phyloP scores from a whole-genome alignment of 1,140 invertebrate genomes.

The Drosophila bipectinata region DNA sequence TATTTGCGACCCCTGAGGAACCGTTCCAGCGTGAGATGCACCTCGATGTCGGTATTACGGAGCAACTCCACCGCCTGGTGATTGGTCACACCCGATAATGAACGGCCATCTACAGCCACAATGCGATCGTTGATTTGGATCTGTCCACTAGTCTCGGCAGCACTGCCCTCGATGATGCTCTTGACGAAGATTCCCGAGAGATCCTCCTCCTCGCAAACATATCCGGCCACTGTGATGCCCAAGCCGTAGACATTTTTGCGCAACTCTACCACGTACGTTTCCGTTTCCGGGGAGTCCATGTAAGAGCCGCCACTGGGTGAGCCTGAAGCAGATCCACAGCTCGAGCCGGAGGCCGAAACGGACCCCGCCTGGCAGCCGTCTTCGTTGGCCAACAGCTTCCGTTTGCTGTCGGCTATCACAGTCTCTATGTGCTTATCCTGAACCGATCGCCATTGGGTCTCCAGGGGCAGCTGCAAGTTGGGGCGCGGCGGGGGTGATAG shows the following conservation, averaged over 20 bases:
- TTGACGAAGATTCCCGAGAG: slow-evolving; percentile 96
- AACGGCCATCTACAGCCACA: slow-evolving; percentile 92
- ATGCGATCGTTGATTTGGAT: slow-evolving; percentile 97
- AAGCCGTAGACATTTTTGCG: slow-evolving; percentile 88
- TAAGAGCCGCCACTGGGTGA: slow-evolving; percentile 59
- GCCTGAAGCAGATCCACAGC: slow-evolving; percentile 48
- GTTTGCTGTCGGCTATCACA: slow-evolving; percentile 75
- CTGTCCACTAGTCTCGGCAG: slow-evolving; percentile 93
- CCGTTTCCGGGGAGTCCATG: slow-evolving; percentile 85
- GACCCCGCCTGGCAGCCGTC: slow-evolving; percentile 42
- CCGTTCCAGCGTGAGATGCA: slow-evolving; percentile 91
- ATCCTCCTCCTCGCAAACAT: slow-evolving; percentile 92
- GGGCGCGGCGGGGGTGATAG: slow-evolving; percentile 73
- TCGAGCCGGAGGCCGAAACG: slow-evolving; percentile 43
- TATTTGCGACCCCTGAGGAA: slow-evolving; percentile 94
- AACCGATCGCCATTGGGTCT: slow-evolving; percentile 50
- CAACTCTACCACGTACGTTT: slow-evolving; percentile 87
- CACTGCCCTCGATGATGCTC: slow-evolving; percentile 95
- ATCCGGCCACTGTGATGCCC: slow-evolving; percentile 88
- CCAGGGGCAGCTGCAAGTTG: slow-evolving; percentile 64
- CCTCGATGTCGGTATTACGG: slow-evolving; percentile 92
- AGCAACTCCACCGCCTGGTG: slow-evolving; percentile 95
- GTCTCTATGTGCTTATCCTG: slow-evolving; percentile 60
- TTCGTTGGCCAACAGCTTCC: slow-evolving; percentile 51
- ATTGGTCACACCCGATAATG: slow-evolving; percentile 93